Percentiles rank a stretch among this genome's conserved stretches.
Evolutionary conservation across 1,140 invertebrate genomes (phyloP).

Genomic region (Asobara japonica): DNA sequence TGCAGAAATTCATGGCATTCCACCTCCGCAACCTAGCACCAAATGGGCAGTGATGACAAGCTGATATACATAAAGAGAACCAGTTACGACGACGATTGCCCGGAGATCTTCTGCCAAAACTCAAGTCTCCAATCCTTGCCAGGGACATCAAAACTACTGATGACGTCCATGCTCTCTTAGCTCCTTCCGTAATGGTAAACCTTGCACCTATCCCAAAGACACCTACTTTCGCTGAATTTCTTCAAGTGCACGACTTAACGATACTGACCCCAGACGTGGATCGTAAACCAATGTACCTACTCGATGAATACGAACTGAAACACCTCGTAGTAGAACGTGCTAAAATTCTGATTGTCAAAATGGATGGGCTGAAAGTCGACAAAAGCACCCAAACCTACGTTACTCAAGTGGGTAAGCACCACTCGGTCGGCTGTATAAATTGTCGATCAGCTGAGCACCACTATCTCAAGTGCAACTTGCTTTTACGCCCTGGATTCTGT

Average conservation of each 20-base stretch:
- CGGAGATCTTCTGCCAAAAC: not conserved
- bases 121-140: not conserved
- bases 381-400: slow-evolving; percentile 20
- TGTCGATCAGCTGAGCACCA: slow-evolving; percentile 14
- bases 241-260: not conserved
- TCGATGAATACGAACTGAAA: not conserved
- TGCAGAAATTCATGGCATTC: not conserved
- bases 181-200: not conserved
- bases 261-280: not conserved
- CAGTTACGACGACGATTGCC: not conserved
- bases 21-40: not conserved
- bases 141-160: not conserved
- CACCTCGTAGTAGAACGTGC: slow-evolving; percentile 19
- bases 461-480: slow-evolving; percentile 12
- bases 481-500: slow-evolving; percentile 23
- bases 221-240: slow-evolving; percentile 7
- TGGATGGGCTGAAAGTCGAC: slow-evolving; percentile 12
- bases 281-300: not conserved
- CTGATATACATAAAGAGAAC: not conserved
- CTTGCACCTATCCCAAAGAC: not conserved
- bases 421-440: slow-evolving; percentile 10
- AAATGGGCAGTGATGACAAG: not conserved
- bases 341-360: not conserved
- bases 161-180: not conserved
- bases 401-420: slow-evolving; percentile 9